Evolutionary conservation across 2,113 vertebrate genomes (phyloP).

Genomic region (Phyllostomus discolor): DNA sequence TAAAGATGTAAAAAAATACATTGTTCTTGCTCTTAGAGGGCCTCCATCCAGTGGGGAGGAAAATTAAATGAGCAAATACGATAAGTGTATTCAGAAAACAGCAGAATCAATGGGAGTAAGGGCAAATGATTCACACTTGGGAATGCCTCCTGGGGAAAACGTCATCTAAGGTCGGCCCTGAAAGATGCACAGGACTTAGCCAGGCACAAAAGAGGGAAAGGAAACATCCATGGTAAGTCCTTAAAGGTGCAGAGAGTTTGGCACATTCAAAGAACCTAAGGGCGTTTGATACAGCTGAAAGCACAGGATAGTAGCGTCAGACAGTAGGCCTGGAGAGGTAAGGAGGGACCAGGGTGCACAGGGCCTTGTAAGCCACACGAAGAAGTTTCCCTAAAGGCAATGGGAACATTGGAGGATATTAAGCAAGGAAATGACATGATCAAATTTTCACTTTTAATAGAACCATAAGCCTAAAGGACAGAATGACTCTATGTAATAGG

Average conservation of each 20-base stretch:
- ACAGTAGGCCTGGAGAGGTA: not conserved
- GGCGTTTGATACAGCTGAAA: not conserved
- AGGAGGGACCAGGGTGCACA: not conserved
- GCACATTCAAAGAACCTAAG: not conserved
- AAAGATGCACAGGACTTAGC: not conserved
- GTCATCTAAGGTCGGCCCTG: not conserved
- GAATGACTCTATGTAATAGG: not conserved
- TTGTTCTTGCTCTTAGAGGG: not conserved
- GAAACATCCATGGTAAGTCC: not conserved
- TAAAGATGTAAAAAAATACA: not conserved
- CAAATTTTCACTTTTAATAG: not conserved
- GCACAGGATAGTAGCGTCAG: not conserved
- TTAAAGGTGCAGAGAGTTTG: not conserved
- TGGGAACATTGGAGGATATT: not conserved
- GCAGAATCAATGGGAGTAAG: not conserved
- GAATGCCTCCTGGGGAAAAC: not conserved
- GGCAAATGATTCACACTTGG: not conserved
- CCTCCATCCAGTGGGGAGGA: not conserved
- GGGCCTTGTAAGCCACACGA: not conserved
- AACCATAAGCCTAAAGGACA: not conserved
- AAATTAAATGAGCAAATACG: constrained; percentile 8
- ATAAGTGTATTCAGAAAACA: not conserved
- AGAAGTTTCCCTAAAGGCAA: not conserved
- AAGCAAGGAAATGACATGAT: not conserved
- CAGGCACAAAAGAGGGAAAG: not conserved